A percentile compares a stretch with the other conserved stretches of the same genome.
These are phyloP conservation scores for Rhopalosiphum maidis DNA, from an alignment of 1,140 invertebrate species.

Conservation along the genomic window DNA sequence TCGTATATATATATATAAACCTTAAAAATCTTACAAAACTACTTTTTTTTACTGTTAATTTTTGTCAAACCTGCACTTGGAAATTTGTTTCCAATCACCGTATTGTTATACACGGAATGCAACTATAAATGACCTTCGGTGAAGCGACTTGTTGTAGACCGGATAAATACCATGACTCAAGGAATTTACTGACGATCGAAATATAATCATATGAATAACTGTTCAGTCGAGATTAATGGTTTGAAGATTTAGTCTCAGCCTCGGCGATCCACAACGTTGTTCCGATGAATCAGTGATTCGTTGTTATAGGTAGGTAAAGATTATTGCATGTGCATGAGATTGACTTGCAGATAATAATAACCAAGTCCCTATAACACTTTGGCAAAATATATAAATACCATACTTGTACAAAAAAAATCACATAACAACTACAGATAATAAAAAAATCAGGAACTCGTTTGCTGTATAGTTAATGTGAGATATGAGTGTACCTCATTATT, in stretches of 20 bases:
- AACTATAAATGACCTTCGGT: conserved; percentile 20
- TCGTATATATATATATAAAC: too few species aligned
- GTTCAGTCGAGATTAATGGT: conserved; percentile 14
- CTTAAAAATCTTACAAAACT: too few species aligned
- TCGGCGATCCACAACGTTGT: background rate
- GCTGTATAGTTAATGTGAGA: background rate
- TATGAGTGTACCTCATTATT: background rate
- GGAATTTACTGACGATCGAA: conserved; percentile 3
- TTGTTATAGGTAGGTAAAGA: background rate
- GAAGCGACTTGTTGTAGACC: background rate
- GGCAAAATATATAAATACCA: background rate
- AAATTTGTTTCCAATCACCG: background rate
- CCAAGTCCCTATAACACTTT: background rate
- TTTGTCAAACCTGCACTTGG: background rate
- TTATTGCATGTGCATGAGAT: background rate
- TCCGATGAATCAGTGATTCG: background rate
- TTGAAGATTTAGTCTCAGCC: background rate
- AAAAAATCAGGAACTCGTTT: background rate
- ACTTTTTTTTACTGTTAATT: background rate
- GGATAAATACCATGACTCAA: conserved; percentile 14
- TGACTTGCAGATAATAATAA: background rate
- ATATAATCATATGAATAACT: conserved; percentile 31
- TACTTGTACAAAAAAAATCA: background rate
- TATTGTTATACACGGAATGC: conserved; percentile 29
- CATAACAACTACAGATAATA: background rate